Base-by-base conservation (phyloP, 1,140 invertebrate genomes). In the Palaemon carinicauda region DNA sequence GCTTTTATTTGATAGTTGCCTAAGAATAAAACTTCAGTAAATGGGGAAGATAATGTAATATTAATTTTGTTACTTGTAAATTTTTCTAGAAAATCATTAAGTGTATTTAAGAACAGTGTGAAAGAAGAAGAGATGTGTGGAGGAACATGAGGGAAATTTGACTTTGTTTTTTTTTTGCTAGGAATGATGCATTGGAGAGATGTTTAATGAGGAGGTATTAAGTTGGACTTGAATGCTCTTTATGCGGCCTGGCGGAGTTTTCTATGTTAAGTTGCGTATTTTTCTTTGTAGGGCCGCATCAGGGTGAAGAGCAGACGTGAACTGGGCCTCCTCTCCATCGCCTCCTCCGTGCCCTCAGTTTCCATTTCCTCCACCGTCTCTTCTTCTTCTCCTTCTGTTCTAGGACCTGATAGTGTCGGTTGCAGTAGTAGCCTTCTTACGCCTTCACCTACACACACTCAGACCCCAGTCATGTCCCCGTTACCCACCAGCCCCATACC, bases 261-360 rank as follows among this genome's bases (percentile, higher is more conserved):
- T 60, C 31, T 80, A 50, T 86, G 84, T 78, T 86, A 86, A 86
- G 84, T 71, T 86, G 84, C 84, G 75, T 86, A 41, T 86, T 86
- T 86, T 86, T 86, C 84, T 86, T 86, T 86, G 84, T 86, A 86
- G 84, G 84, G 84, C 84, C 84, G 84, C 84, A 86, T 86, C 84
- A 86, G 84, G 77, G 84, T 86, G 84, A 86, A 86, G 84, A 86
- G 84, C 77, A 79, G 84, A 79, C 84, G 84, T 33, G 84, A 80
- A 86, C 51, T 86, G 56, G 84, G 84, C 78, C 84, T 86, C 77
- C 84, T 86, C 84, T 53, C 77, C 84, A 86, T 79, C 84, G 77
- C 65, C 75, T 80, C 81, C 33, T 71, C 84, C 60, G 78, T 77
- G 65, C 54, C 84, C 69, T 80, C 51, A 27, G 24, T 54, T 71